Base-by-base conservation (phyloP, 2,113 vertebrate genomes). In the Ammodramus savannarum region DNA sequence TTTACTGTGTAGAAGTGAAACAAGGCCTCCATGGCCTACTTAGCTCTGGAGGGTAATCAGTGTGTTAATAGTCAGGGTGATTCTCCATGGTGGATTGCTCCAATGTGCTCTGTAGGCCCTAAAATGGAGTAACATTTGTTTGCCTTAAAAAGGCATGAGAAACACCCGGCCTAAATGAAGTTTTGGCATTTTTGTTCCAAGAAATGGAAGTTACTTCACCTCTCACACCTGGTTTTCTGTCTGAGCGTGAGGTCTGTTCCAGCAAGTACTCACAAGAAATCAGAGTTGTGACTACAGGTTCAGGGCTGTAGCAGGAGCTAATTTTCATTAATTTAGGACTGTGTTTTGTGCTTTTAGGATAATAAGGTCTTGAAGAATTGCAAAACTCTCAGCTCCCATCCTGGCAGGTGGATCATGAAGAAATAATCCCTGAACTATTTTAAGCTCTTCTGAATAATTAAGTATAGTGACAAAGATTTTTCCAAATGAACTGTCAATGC, bases 81-180 rank as follows among this genome's bases (percentile, higher is more conserved):
- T 68, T 46, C 5, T 71, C 49, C 7, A 6, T 22, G 44, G 58
- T 41, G 71, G 32, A 19, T 66, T 34, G n/a, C 41, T 77, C 20
- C 31, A 55, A 16, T 22, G 14, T 0, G 0, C n/a, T 90, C 21
- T 51, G 1, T 11, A 16, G 0, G 6, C 29, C 43, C 63, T 69
- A 23, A 83, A 88, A 23, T 10, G 0, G 0, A 39, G 31, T 58
- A 54, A 55, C 4, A 5, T 48, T 78, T 49, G 8, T 76, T 77
- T 94, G 11, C 44, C 36, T 92, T 75, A 31, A 32, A 90, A 76
- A 67, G 23, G 9, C 34, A 22, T 13, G 18, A 79, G 51, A 52
- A 89, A 63, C 44, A 61, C 25, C 55, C 67, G 22, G 46, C 10
- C 11, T n/a, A 36, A 44, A 29, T 81, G 61, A 77, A 71, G 13